Evolutionary conservation across 2,797 vertebrate genomes (phyloP), one percentile per base, ranked within the genome.

Genomic region (Ctenosaura bakeri): DNA sequence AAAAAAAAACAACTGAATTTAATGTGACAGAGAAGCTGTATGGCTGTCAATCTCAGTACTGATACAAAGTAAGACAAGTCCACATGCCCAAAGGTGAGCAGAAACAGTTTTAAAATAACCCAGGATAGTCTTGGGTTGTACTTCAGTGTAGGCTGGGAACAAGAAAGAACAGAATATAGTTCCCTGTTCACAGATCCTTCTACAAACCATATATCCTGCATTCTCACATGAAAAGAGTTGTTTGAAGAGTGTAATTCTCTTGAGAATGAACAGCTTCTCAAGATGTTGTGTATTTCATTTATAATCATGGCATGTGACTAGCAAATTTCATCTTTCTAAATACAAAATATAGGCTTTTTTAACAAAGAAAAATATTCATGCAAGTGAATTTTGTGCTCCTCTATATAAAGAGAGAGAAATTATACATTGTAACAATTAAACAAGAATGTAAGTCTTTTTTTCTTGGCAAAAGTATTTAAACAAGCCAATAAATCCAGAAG

Each of bases 401-500:
- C 92, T 89, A 76, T 2, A 52, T 50, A 78, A 84, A 54, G 78
- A 18, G 4, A 91, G 7, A 86, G 12, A 42, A 42, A 38, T 59
- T 35, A 62, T 26, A 80, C 16, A 54, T 12, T 9, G 42, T 42
- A 86, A 38, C 42, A 7, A 81, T 38, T 69, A 88, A 35, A 69
- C 50, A 66, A 35, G 16, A 71, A 87, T 62, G 50, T 46, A 87
- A 46, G 12, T 5, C 64, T 79, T 71, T 69, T 10, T 20, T 20
- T 59, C 52, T 78, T 80, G 24, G 20, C n/a, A 69, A 0, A 74
- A 1, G 26, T 85, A 71, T 0, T 0, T 26, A 50, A 35, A 14
- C 84, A 85, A 92, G 46, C 0, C 86, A 82, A 22, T 69, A 87
- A 89, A 54, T 46, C 79, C 84, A 93, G 89, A 73, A 4, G 80